A percentile compares a stretch with the other conserved stretches of the same genome.
Evolutionary conservation across 2,113 vertebrate species (phyloP).

Genomic region (Saccopteryx leptura): DNA sequence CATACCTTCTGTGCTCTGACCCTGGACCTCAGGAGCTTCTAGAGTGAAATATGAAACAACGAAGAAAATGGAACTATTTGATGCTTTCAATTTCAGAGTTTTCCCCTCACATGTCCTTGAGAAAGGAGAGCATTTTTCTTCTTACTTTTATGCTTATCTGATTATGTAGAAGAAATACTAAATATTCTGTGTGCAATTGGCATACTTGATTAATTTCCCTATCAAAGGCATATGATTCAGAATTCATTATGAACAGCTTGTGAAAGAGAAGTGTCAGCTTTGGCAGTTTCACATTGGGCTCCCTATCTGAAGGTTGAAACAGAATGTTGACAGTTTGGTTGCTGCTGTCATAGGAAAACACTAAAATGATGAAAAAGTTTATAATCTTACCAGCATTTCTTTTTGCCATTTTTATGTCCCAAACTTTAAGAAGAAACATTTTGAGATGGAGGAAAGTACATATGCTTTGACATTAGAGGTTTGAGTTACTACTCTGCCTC

Average conservation of each 20-base stretch:
- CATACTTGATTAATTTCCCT: neutral
- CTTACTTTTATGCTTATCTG: conserved; percentile 1
- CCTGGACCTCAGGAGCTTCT: neutral
- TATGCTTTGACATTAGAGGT: neutral
- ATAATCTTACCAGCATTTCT: neutral
- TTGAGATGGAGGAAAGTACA: neutral
- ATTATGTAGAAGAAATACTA: neutral
- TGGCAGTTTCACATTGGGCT: neutral
- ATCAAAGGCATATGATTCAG: neutral
- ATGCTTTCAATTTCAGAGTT: neutral
- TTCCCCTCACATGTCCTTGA: neutral
- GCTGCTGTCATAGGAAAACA: neutral
- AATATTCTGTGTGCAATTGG: neutral
- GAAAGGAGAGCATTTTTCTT: neutral
- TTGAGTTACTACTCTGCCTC: neutral
- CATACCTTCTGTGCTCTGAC: neutral
- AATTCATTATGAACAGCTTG: conserved; percentile 15
- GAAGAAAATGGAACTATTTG: neutral
- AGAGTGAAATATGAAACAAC: neutral
- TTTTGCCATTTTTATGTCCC: neutral
- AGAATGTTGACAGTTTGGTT: conserved; percentile 28
- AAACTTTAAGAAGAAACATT: neutral
- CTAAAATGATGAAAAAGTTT: neutral
- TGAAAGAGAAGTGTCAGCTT: neutral
- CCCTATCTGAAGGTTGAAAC: neutral